Conservation (phyloP, 2,888 invertebrate genomes). For the Villa cingulata region DNA sequence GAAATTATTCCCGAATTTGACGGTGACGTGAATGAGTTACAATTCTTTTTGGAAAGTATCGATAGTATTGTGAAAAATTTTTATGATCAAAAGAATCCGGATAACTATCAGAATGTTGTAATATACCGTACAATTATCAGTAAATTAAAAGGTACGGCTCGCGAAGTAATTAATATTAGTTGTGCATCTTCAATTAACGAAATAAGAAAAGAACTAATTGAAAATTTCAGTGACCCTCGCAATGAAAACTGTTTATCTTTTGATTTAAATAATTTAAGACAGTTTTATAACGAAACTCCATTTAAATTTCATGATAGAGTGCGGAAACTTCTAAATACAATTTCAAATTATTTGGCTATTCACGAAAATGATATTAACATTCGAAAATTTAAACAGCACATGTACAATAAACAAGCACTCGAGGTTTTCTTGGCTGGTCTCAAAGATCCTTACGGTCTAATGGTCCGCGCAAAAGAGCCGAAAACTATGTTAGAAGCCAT, state of each 20-base stretch:
- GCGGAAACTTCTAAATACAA: constrained; percentile 3
- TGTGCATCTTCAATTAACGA: neutral
- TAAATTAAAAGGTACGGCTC: constrained; percentile 4
- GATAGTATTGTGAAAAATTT: constrained; percentile 2
- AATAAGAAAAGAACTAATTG: neutral
- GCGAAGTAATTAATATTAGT: constrained; percentile 1
- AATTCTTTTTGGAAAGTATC: constrained; percentile 6
- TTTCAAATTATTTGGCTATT: constrained; percentile 6
- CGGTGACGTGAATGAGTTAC: constrained; percentile 2
- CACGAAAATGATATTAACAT: neutral
- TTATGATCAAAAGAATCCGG: neutral
- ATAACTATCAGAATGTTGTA: constrained; percentile 5
- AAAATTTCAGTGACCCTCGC: neutral
- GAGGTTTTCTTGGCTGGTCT: constrained; percentile 4
- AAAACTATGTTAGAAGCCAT: neutral
- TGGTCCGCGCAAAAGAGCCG: constrained; percentile 3
- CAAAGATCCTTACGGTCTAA: constrained; percentile 2
- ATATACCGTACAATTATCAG: constrained; percentile 5
- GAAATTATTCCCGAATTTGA: constrained; percentile 6
- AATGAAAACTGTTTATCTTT: constrained; percentile 3
- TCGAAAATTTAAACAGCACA: constrained; percentile 7
- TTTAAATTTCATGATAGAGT: constrained; percentile 3
- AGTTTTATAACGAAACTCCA: constrained; percentile 10
- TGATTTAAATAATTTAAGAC: neutral
- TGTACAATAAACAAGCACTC: too few species aligned